Conservation (phyloP, 2,888 invertebrate genomes). For the Camponotus fellah region DNA sequence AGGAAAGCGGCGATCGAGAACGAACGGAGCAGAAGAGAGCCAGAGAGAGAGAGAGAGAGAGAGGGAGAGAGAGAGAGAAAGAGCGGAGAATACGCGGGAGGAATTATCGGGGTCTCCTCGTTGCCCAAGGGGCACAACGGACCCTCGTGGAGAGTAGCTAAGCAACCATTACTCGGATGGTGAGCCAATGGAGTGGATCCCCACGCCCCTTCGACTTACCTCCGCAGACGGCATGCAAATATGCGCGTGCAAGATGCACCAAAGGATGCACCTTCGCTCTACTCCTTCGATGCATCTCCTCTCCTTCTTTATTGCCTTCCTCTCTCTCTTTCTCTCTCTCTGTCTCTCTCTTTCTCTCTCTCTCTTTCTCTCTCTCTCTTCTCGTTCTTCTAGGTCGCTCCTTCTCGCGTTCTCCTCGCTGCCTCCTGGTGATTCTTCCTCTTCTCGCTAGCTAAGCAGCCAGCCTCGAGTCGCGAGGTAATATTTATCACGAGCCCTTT, state of each 20-base stretch:
- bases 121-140: slow-evolving; percentile 75
- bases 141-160: slow-evolving; percentile 81
- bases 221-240: slow-evolving; percentile 84
- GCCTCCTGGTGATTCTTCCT: slow-evolving; percentile 35
- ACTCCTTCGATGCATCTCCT: slow-evolving; percentile 50
- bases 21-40: slow-evolving; percentile 54
- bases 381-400: not conserved
- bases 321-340: too few relatives aligned
- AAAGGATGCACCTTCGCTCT: slow-evolving; percentile 61
- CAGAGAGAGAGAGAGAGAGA: not conserved
- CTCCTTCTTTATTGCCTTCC: slow-evolving; percentile 39
- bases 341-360: not conserved
- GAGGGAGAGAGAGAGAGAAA: slow-evolving; percentile 25
- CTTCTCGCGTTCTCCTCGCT: not conserved
- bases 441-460: slow-evolving; percentile 29
- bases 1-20: slow-evolving; percentile 60
- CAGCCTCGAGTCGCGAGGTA: slow-evolving; percentile 38
- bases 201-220: slow-evolving; percentile 84
- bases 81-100: slow-evolving; percentile 63
- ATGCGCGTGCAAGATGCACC: slow-evolving; percentile 75
- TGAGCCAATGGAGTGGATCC: slow-evolving; percentile 86
- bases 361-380: not conserved
- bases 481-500: slow-evolving; percentile 45
- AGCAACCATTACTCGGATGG: slow-evolving; percentile 85
- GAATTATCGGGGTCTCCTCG: slow-evolving; percentile 73